These are phyloP conservation scores for Diploscapter pachys DNA, from an alignment of 1,140 invertebrate species.

Conservation along the genomic window DNA sequence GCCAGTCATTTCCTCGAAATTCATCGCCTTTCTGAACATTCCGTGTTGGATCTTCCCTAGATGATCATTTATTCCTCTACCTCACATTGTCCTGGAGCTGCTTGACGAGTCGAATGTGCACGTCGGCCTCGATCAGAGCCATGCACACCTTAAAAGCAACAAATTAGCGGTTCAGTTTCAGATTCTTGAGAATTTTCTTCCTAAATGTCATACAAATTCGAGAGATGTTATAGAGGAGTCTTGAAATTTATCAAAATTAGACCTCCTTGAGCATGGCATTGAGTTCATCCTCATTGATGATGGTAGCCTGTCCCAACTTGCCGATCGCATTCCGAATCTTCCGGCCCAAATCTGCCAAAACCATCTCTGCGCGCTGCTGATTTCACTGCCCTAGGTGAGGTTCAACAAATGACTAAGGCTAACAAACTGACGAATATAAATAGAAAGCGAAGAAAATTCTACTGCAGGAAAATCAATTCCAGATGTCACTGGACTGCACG, in stretches of 20 bases:
- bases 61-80: slow-evolving; percentile 46
- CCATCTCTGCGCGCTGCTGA: slow-evolving; percentile 69
- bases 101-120: slow-evolving; percentile 94
- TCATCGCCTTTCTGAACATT: slow-evolving; percentile 58
- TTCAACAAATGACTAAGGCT: too few species aligned
- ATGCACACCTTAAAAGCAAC: slow-evolving; percentile 74
- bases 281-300: slow-evolving; percentile 91
- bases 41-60: background rate
- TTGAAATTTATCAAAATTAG: slow-evolving; percentile 8
- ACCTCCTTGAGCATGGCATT: slow-evolving; percentile 99
- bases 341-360: slow-evolving; percentile 97
- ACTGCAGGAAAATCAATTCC: too few species aligned
- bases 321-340: slow-evolving; percentile 97
- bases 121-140: slow-evolving; percentile 95
- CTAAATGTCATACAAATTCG: background rate
- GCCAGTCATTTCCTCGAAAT: slow-evolving; percentile 99
- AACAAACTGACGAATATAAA: too few species aligned
- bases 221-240: background rate
- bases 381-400: too few species aligned
- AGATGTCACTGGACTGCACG: too few species aligned
- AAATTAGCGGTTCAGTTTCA: background rate
- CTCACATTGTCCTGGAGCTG: slow-evolving; percentile 96
- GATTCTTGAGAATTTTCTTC: background rate
- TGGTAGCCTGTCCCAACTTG: slow-evolving; percentile 93
- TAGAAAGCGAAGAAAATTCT: too few species aligned